Evolutionary conservation across 1,140 invertebrate genomes (phyloP).

Genomic region (Onthophagus taurus): DNA sequence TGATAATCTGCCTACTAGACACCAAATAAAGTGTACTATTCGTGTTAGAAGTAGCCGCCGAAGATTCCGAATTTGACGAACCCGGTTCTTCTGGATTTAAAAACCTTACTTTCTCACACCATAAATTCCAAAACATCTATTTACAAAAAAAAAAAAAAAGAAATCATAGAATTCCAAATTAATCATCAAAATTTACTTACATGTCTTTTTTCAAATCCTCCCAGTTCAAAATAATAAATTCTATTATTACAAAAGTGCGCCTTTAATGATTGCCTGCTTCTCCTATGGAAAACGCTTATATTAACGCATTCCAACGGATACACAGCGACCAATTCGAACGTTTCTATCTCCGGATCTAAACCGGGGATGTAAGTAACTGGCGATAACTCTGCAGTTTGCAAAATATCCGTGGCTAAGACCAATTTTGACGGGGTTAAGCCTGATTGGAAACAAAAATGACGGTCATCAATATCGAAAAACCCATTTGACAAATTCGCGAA

Average conservation of each 20-base stretch:
- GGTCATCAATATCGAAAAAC: not conserved
- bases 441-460: too few species aligned
- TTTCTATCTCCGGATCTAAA: slow-evolving; percentile 45
- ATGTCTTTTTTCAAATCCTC: slow-evolving; percentile 36
- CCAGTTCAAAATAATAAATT: slow-evolving; percentile 43
- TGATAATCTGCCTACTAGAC: slow-evolving; percentile 28
- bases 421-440: slow-evolving; percentile 47
- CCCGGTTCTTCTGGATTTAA: slow-evolving; percentile 33
- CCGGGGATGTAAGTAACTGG: slow-evolving; percentile 31
- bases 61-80: slow-evolving; percentile 44
- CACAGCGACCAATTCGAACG: slow-evolving; percentile 46
- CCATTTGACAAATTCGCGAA: not conserved
- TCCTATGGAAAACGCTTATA: slow-evolving; percentile 46
- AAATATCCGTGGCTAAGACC: slow-evolving; percentile 44
- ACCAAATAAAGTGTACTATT: slow-evolving; percentile 39
- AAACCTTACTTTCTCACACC: slow-evolving; percentile 42
- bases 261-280: slow-evolving; percentile 44
- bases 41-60: slow-evolving; percentile 41
- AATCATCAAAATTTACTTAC: slow-evolving; percentile 30
- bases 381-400: slow-evolving; percentile 30
- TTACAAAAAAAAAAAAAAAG: slow-evolving; percentile 8
- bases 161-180: slow-evolving; percentile 1
- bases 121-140: slow-evolving; percentile 45
- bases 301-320: slow-evolving; percentile 47
- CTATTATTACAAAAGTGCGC: slow-evolving; percentile 41